These are phyloP conservation scores for Tetranychus cinnabarinus DNA, from an alignment of 1,140 invertebrate genomes.

Conservation along the genomic window DNA sequence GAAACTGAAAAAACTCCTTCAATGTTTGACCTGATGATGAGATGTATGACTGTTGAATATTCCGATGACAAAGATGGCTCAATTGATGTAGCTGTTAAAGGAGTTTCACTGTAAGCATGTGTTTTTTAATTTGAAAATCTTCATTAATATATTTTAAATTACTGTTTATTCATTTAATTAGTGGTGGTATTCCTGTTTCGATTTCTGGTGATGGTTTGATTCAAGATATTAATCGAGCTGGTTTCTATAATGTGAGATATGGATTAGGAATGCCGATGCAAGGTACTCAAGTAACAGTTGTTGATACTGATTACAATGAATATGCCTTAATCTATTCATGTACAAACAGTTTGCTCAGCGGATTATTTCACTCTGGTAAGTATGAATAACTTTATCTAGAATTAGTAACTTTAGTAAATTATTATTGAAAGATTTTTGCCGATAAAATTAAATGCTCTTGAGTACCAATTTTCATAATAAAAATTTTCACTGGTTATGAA, in stretches of 20 bases:
- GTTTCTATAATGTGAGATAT: conserved; percentile 8
- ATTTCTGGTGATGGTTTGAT: conserved; percentile 10
- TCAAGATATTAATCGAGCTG: conserved; percentile 5
- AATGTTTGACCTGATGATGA: conserved; percentile 10
- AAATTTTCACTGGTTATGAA: no score
- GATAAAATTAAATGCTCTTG: background rate
- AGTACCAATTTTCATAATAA: background rate
- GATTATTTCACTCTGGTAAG: conserved; percentile 10
- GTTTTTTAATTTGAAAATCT: background rate
- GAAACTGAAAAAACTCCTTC: conserved; percentile 10
- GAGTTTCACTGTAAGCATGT: conserved; percentile 7
- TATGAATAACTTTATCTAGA: background rate
- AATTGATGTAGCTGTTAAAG: conserved; percentile 7
- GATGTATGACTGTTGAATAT: conserved; percentile 10
- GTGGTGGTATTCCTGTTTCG: conserved; percentile 8
- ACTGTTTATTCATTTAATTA: background rate
- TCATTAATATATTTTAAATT: background rate
- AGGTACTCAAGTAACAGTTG: conserved; percentile 4
- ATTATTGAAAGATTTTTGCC: no score
- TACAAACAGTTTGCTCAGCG: conserved; percentile 9
- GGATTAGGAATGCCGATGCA: conserved; percentile 11
- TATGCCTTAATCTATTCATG: conserved; percentile 11
- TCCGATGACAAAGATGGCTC: conserved; percentile 9
- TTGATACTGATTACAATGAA: conserved; percentile 12
- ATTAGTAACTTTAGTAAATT: background rate